Conservation (phyloP, 2,113 vertebrate species). For the Caranx ignobilis region DNA sequence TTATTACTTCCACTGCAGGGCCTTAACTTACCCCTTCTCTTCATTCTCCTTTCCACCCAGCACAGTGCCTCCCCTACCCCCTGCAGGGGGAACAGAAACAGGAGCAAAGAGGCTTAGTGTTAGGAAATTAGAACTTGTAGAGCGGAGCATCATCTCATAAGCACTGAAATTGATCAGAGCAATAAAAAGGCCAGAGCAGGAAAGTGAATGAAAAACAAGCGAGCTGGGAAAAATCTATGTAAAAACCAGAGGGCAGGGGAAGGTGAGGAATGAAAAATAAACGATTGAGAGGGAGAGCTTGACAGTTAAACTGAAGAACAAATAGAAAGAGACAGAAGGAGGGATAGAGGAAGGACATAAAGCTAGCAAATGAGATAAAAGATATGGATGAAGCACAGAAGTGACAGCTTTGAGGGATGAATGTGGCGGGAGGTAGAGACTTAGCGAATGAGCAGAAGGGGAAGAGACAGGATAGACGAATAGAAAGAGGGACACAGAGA, state of each 20-base stretch:
- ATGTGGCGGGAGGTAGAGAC: conserved; percentile 54
- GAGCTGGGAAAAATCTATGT: conserved; percentile 21
- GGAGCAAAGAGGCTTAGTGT: conserved; percentile 36
- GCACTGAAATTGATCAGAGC: conserved; percentile 48
- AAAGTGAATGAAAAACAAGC: conserved; percentile 25
- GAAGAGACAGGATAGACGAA: conserved; percentile 59
- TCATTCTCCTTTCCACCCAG: conserved; percentile 70
- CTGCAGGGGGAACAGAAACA: conserved; percentile 61
- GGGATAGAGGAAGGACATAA: conserved; percentile 50
- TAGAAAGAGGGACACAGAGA: conserved; percentile 37
- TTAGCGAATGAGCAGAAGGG: conserved; percentile 61
- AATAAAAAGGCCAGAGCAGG: conserved; percentile 35
- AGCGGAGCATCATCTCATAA: conserved; percentile 37
- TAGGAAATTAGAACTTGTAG: conserved; percentile 49
- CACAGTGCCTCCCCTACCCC: conserved; percentile 47
- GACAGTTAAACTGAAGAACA: conserved; percentile 44
- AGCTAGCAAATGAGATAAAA: conserved; percentile 64
- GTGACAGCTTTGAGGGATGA: conserved; percentile 65
- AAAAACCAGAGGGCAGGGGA: conserved; percentile 29
- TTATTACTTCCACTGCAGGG: conserved; percentile 62
- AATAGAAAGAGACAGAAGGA: conserved; percentile 56
- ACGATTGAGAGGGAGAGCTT: conserved; percentile 41
- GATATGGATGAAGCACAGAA: conserved; percentile 65
- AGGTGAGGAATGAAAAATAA: conserved; percentile 46
- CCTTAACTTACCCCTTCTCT: conserved; percentile 75